These are phyloP conservation scores for Poeciliopsis paucimaculata DNA, from an alignment of 2,797 vertebrate species.

Conservation along the genomic window DNA sequence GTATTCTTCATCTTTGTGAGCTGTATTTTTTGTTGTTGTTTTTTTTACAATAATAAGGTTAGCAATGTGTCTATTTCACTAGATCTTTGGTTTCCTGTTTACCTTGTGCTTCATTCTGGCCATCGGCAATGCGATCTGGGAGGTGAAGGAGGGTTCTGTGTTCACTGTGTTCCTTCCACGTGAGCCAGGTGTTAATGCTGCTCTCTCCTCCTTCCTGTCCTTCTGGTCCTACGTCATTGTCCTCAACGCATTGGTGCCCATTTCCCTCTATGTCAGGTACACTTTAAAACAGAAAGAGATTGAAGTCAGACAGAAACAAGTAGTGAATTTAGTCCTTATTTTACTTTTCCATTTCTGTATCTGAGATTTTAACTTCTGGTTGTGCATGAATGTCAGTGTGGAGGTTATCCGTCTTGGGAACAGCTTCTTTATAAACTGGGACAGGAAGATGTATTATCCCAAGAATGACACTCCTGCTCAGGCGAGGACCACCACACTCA, in stretches of 20 bases:
- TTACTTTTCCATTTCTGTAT: not conserved
- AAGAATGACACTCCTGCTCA: conserved; percentile 86
- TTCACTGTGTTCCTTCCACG: conserved; percentile 89
- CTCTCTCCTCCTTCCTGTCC: conserved; percentile 83
- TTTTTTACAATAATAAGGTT: not conserved
- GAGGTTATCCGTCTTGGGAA: conserved; percentile 94
- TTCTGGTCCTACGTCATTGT: conserved; percentile 98
- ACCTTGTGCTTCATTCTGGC: conserved; percentile 88
- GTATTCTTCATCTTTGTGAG: not conserved
- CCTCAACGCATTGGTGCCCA: conserved; percentile 95
- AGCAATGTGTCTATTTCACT: conserved; percentile 10
- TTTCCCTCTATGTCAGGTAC: conserved; percentile 96
- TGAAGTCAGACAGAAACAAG: not conserved
- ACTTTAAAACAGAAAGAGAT: not conserved
- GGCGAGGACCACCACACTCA: conserved; percentile 93
- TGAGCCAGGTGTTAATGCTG: conserved; percentile 70
- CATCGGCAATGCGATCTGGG: conserved; percentile 90
- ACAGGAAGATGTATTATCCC: conserved; percentile 92
- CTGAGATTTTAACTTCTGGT: not conserved
- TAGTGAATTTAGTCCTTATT: not conserved
- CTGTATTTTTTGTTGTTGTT: not conserved
- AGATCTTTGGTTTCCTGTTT: conserved; percentile 92
- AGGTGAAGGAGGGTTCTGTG: conserved; percentile 80
- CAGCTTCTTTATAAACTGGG: conserved; percentile 95
- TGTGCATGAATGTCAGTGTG: conserved; percentile 75